These are phyloP conservation scores for Coreoperca whiteheadi DNA, from an alignment of 2,113 vertebrate species.

Conservation along the genomic window DNA sequence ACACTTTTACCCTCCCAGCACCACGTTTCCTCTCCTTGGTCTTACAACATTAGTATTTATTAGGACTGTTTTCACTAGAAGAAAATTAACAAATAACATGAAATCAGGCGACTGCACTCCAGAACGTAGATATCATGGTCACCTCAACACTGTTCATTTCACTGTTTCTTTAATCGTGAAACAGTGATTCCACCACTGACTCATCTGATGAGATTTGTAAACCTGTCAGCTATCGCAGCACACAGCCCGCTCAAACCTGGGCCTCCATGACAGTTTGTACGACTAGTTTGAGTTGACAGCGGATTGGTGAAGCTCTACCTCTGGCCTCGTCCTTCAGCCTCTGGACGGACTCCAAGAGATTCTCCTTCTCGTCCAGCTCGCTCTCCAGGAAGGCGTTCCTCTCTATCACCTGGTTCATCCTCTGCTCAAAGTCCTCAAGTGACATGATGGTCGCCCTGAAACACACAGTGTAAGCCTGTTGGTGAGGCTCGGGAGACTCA, in stretches of 20 bases:
- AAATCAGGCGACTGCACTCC: too few species aligned
- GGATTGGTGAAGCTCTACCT: constrained; percentile 79
- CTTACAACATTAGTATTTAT: too few species aligned
- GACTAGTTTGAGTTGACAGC: not conserved
- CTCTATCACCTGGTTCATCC: constrained; percentile 97
- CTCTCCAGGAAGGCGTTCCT: constrained; percentile 97
- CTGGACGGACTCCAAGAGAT: constrained; percentile 92
- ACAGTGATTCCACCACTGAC: not conserved
- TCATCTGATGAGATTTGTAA: not conserved
- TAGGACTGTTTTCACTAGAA: too few species aligned
- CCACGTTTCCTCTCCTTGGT: too few species aligned
- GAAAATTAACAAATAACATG: too few species aligned
- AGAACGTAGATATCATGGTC: too few species aligned
- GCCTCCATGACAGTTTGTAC: not conserved
- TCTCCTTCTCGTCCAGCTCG: constrained; percentile 97
- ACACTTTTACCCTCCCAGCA: too few species aligned
- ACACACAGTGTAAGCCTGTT: not conserved
- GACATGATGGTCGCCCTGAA: constrained; percentile 96
- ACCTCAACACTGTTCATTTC: too few species aligned
- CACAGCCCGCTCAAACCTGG: too few species aligned
- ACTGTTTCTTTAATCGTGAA: too few species aligned
- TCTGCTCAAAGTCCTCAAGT: constrained; percentile 95
- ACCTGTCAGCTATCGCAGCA: not conserved
- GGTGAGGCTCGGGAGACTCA: not conserved
- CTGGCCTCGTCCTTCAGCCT: constrained; percentile 95